Percentiles rank a stretch among this genome's conserved stretches.
These are phyloP conservation scores for Hystrix cristata DNA, from an alignment of 2,113 vertebrate genomes.

Conservation along the genomic window DNA sequence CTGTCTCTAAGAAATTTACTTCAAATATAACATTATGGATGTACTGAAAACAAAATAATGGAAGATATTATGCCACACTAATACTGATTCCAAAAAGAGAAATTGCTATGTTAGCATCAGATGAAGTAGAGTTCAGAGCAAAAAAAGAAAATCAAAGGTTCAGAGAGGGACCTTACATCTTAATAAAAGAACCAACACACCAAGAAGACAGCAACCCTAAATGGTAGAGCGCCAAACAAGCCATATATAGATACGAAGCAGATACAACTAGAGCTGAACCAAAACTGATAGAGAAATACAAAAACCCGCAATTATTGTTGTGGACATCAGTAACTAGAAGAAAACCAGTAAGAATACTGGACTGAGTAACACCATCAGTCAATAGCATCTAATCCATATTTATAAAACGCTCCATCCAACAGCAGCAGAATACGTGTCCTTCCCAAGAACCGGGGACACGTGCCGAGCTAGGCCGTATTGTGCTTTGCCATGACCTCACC, in stretches of 20 bases:
- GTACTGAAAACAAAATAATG: background rate
- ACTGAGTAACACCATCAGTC: background rate
- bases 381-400: background rate
- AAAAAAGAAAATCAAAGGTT: background rate
- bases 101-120: background rate
- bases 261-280: background rate
- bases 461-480: too few species aligned
- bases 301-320: background rate
- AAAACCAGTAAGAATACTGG: background rate
- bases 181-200: background rate
- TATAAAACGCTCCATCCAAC: background rate
- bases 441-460: background rate
- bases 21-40: background rate
- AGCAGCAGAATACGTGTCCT: background rate
- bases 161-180: background rate
- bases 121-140: background rate
- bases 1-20: background rate
- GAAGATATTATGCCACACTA: background rate
- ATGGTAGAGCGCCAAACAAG: background rate
- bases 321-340: slow-evolving; percentile 1
- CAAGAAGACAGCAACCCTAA: background rate
- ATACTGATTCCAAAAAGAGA: background rate
- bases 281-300: background rate
- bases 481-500: background rate
- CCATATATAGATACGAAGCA: background rate